Conservation (phyloP, 2,113 vertebrate genomes). For the Notothenia coriiceps region DNA sequence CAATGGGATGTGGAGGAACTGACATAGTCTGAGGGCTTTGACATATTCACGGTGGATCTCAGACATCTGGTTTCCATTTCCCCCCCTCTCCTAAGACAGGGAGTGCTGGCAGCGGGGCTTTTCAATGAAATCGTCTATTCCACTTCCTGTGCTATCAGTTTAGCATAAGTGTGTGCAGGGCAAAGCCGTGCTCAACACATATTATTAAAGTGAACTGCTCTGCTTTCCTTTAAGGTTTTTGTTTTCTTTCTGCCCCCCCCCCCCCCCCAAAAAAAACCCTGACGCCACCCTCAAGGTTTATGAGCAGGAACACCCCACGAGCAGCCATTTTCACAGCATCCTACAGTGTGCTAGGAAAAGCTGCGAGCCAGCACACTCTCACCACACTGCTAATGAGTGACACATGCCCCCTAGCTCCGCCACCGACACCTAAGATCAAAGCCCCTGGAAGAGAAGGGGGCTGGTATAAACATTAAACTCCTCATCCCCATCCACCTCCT, state of each 20-base stretch:
- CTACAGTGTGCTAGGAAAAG: conserved; percentile 47
- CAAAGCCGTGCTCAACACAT: conserved; percentile 47
- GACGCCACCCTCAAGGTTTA: conserved; percentile 65
- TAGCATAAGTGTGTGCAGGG: conserved; percentile 60
- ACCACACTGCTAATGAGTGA: conserved; percentile 81
- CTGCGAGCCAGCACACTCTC: conserved; percentile 73
- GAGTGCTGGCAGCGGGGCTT: conserved; percentile 72
- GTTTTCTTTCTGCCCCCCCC: conserved; percentile 8
- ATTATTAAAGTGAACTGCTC: conserved; percentile 41
- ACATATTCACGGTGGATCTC: conserved; percentile 82
- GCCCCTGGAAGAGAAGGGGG: conserved; percentile 68
- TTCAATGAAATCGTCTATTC: conserved; percentile 81
- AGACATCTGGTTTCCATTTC: conserved; percentile 84
- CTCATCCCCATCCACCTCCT: conserved; percentile 58
- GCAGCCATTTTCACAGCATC: conserved; percentile 76
- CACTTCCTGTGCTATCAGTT: conserved; percentile 80
- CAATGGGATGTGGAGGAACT: conserved; percentile 75
- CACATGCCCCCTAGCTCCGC: conserved; percentile 70
- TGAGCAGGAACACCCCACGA: conserved; percentile 66
- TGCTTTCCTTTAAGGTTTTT: conserved; percentile 25
- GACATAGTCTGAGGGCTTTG: conserved; percentile 81
- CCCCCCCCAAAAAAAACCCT: background rate
- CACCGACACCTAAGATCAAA: conserved; percentile 82
- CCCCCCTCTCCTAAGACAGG: conserved; percentile 75
- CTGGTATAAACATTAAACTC: conserved; percentile 55